These are phyloP conservation scores for Tipula lateralis DNA, from an alignment of 2,888 invertebrate species.

Conservation along the genomic window DNA sequence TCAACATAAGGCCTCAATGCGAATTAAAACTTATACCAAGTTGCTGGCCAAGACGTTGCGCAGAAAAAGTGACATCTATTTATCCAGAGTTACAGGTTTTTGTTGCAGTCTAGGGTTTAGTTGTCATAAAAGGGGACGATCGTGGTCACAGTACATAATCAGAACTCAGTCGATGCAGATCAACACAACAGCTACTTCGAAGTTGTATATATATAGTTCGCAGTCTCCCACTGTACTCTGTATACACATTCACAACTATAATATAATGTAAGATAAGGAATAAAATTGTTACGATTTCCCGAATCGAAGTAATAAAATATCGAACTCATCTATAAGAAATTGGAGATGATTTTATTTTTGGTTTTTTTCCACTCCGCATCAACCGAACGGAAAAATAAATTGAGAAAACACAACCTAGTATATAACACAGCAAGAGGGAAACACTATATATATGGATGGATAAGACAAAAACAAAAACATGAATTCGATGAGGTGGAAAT, in stretches of 20 bases:
- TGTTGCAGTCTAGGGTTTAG: too few species aligned
- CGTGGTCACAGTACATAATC: too few species aligned
- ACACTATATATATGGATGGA: too few species aligned
- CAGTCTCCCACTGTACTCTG: not conserved
- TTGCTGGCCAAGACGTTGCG: too few species aligned
- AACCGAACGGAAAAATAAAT: not conserved
- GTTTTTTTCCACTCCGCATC: not conserved
- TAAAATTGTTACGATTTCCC: not conserved
- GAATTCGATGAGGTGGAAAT: conserved; percentile 28
- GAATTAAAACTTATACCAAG: too few species aligned
- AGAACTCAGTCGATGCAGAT: too few species aligned
- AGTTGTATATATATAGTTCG: not conserved
- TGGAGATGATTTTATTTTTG: not conserved
- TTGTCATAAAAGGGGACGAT: too few species aligned
- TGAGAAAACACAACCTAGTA: not conserved
- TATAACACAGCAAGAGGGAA: not conserved
- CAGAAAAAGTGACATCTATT: too few species aligned
- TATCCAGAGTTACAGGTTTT: too few species aligned
- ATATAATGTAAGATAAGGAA: not conserved
- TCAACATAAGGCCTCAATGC: too few species aligned
- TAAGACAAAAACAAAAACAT: not conserved
- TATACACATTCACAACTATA: not conserved
- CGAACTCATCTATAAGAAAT: conserved; percentile 21
- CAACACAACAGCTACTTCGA: too few species aligned
- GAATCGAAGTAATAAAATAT: not conserved